Evolutionary conservation across 2,888 invertebrate species (phyloP).

Genomic region (Polymixis flavicincta): DNA sequence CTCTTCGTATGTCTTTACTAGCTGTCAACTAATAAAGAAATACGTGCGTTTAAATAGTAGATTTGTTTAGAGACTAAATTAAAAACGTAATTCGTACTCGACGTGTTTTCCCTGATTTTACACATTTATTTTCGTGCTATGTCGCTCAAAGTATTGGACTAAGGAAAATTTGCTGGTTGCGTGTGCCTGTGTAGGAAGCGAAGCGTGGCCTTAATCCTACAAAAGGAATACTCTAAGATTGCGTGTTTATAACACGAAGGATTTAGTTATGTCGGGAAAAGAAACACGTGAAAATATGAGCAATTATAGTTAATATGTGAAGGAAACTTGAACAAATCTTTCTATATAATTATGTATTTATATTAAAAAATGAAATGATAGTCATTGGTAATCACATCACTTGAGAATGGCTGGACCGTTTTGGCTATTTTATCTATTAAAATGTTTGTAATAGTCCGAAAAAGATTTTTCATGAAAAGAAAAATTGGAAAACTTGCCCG

Average conservation of each 20-base stretch:
- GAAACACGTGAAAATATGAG: neutral
- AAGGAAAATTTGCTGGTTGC: conserved; percentile 23
- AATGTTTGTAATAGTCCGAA: neutral
- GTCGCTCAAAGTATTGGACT: neutral
- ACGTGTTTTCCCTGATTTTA: neutral
- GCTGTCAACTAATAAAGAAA: neutral
- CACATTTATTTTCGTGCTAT: neutral
- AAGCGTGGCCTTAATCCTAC: conserved; percentile 13
- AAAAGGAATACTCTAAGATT: conserved; percentile 27
- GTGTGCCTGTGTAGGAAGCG: conserved; percentile 6
- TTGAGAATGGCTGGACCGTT: neutral
- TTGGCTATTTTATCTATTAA: neutral
- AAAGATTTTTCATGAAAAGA: neutral
- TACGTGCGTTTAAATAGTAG: neutral
- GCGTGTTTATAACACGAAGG: conserved; percentile 21
- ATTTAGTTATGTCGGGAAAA: neutral
- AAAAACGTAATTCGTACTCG: no score
- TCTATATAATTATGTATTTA: neutral
- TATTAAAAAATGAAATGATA: neutral
- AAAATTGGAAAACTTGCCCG: neutral
- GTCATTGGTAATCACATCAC: neutral
- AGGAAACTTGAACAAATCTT: no score
- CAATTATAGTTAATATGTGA: neutral
- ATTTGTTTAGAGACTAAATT: no score
- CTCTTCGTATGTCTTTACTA: no score